Evolutionary conservation across 2,888 invertebrate genomes (phyloP).

Genomic region (Trissolcus japonicus): DNA sequence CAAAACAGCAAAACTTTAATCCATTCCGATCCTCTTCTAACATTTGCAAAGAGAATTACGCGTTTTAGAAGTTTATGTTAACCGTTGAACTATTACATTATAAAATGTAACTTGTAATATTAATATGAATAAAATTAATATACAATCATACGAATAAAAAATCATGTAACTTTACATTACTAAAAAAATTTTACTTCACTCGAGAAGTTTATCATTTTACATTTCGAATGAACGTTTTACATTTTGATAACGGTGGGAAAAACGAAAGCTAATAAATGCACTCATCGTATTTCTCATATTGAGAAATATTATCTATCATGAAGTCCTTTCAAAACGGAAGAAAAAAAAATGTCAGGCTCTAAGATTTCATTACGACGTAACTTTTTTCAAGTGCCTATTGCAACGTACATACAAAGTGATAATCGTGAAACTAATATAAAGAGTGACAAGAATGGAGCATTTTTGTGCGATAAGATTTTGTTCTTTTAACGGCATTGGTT

Average conservation of each 20-base stretch:
- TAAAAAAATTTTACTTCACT: no score
- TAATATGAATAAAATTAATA: no score
- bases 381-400: background rate
- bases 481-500: constrained; percentile 44
- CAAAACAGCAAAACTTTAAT: constrained; percentile 61
- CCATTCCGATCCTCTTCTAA: constrained; percentile 61
- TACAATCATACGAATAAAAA: no score
- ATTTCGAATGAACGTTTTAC: no score
- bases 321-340: background rate
- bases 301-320: constrained; percentile 4
- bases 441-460: constrained; percentile 18
- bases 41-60: constrained; percentile 60
- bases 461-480: constrained; percentile 33
- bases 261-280: no score
- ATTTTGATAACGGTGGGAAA: no score
- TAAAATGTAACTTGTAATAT: background rate
- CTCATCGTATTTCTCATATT: no score
- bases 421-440: constrained; percentile 45
- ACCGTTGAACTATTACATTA: constrained; percentile 2
- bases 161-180: background rate
- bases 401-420: constrained; percentile 10
- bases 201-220: no score
- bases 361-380: no score
- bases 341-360: no score
- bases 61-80: constrained; percentile 45